Evolutionary conservation across 2,113 vertebrate genomes (phyloP), one percentile per base, ranked within the genome.

Genomic region (Chaetodon auriga): DNA sequence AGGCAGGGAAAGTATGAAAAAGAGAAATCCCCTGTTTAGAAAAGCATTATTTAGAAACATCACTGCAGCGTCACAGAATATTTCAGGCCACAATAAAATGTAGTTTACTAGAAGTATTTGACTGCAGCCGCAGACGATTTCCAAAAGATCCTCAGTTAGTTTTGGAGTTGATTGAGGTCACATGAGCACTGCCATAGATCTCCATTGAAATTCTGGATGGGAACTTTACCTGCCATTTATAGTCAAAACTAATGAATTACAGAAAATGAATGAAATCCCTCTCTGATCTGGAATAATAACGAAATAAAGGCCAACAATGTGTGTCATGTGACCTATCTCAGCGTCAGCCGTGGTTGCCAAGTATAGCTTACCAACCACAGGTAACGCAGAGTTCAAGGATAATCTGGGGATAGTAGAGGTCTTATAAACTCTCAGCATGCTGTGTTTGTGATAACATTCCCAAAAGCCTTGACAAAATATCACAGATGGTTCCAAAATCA

Each of bases 361-460:
- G 65, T 80, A 23, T 49, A 68, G 86, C 16, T 83, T 75, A 64
- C 62, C 54, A 77, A 57, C 45, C 57, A 38, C 86, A 92, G 89
- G 87, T 93, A 90, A 92, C 57, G 10, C 8, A 82, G 79, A 86
- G 90, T 93, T 93, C 90, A 90, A 74, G 84, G 75, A 87, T 89
- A 89, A 93, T 90, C 77, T 77, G 5, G 65, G 81, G 90, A 87
- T 90, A 89, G 68, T 68, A 73, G 64, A 71, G 68, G 69, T 78
- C 71, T 90, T 86, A 86, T 16, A 77, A 89, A 84, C 62, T 66
- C 77, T 80, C 68, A 69, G 69, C 38, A 25, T 68, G 41, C 87
- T 81, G 81, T 83, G 90, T 89, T 93, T 92, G 73, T 85, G 78
- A 91, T 92, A 91, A 89, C 68, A 77, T 89, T 85, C 55, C 68